Conservation (phyloP, 1,140 invertebrate genomes). For the Scylla paramamosain region DNA sequence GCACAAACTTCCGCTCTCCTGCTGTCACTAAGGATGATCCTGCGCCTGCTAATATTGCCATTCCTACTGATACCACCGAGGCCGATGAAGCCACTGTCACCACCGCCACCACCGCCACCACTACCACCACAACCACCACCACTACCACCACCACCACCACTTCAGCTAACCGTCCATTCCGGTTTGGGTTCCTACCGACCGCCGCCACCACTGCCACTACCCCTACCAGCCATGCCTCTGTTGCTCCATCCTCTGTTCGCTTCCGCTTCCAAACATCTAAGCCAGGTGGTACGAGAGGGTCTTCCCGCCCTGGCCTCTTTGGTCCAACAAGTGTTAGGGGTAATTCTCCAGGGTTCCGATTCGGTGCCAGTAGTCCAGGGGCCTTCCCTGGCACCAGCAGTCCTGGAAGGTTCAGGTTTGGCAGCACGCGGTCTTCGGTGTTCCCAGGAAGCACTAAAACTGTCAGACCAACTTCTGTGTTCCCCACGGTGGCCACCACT, state of each 20-base stretch:
- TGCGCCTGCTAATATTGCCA: constrained; percentile 58
- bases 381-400: constrained; percentile 40
- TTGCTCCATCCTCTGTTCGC: constrained; percentile 27
- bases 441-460: constrained; percentile 54
- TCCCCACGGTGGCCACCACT: constrained; percentile 38
- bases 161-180: constrained; percentile 47
- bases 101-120: constrained; percentile 37
- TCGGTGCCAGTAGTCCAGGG: constrained; percentile 29
- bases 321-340: constrained; percentile 47
- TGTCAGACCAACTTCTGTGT: constrained; percentile 49
- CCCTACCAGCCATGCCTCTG: not conserved
- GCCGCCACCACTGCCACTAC: not conserved
- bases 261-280: constrained; percentile 63
- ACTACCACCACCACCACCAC: not conserved
- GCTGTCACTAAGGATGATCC: constrained; percentile 59
- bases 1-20: constrained; percentile 44
- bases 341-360: constrained; percentile 46
- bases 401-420: constrained; percentile 56
- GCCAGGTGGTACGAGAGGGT: not conserved
- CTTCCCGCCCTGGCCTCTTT: constrained; percentile 55
- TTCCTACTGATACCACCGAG: constrained; percentile 35
- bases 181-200: constrained; percentile 59
- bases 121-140: not conserved
- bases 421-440: constrained; percentile 41
- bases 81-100: not conserved